Evolutionary conservation across 1,140 invertebrate species (phyloP), one percentile per base, ranked within the genome.

Genomic region (Heliconius melpomene): DNA sequence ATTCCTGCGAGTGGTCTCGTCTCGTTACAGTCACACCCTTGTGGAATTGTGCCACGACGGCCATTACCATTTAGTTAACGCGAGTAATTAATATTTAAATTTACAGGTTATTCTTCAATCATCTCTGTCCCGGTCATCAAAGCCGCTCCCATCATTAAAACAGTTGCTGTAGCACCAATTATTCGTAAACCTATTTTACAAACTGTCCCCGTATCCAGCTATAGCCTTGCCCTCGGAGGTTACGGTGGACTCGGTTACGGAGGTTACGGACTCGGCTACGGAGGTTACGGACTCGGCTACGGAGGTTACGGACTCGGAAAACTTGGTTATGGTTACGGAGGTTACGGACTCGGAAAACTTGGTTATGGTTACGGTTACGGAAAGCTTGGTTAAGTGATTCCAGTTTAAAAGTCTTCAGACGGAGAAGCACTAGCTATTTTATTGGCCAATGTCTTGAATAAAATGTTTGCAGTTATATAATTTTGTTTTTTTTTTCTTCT

Each of bases 51-150:
- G 13, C 13, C 40, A 46, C 9, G 13, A 46, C 40, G 13, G 5
- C 13, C 29, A 46, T 46, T 46, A 3, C 3, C 3, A 46, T 13
- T 46, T 46, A 13, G 18, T 52, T 7, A 20, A 20, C 6, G 18
- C 18, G 7, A 20, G 18, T 52, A 7, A 57, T 57, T n/a, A 57
- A n/a, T 23, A 57, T 9, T 57, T 66, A 13, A 23, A 16, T 66
- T 66, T 66, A 0, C 54, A 66, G 60, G 60, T 16, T 66, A 66
- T 66, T 66, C 72, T 18, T 46, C 72, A 23, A 38, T 72, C 72
- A n/a, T 38, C 72, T 52, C 52, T 75, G 74, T 57, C 29, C 74
- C 74, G 9, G 52, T 75, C 20, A 75, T 75, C 26, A 75, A 57
- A 75, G 23, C 60, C 13, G 52, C 74, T 29, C 74, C 74, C 1